Evolutionary conservation across 2,888 invertebrate species (phyloP), one percentile per base, ranked within the genome.

Genomic region (Caenorhabditis becei): DNA sequence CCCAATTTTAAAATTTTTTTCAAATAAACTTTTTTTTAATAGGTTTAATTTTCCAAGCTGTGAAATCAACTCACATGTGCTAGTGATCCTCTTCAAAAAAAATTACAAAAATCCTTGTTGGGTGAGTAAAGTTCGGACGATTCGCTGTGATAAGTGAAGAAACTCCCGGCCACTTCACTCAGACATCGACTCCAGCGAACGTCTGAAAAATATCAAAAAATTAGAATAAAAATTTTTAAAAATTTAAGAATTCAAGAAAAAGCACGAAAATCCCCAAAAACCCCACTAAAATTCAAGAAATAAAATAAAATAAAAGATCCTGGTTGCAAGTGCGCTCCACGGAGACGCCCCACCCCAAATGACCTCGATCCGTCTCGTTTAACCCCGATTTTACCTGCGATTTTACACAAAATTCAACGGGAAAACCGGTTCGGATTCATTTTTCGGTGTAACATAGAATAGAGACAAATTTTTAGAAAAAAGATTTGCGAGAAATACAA

Each of bases 171-270:
- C 11, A 32, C 32, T 72, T 72, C 62, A 72, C 44, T 63, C 49
- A 47, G 63, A 32, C 72, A 72, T 72, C 72, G 72, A 63, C 72
- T 62, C 53, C 56, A 63, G 72, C 72, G 72, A 72, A 72, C 66
- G 66, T 51, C 74, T 75, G 66, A 32, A 75, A 75, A n/a, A 20
- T 11, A n/a, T 18, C 4, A 23, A 11, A 49, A 49, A 8, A 49
- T 20, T 49, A 2, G 23, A 49, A 20, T 4, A 20, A 49, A 20
- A 49, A 23, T 20, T 32, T 32, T 32, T 10, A 32, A 32, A 32
- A 32, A 7, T 32, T 32, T 32, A 32, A 32, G 10, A 32, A 7
- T 32, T 32, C 32, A 32, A 32, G 10, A 32, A 32, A 32, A 32
- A 32, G 10, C 32, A 32, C 16, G 16, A 16, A 59, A 59, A 41